A percentile compares a stretch with the other conserved stretches of the same genome.
These are phyloP conservation scores for Quiscalus mexicanus DNA, from an alignment of 2,113 vertebrate genomes.

Conservation along the genomic window DNA sequence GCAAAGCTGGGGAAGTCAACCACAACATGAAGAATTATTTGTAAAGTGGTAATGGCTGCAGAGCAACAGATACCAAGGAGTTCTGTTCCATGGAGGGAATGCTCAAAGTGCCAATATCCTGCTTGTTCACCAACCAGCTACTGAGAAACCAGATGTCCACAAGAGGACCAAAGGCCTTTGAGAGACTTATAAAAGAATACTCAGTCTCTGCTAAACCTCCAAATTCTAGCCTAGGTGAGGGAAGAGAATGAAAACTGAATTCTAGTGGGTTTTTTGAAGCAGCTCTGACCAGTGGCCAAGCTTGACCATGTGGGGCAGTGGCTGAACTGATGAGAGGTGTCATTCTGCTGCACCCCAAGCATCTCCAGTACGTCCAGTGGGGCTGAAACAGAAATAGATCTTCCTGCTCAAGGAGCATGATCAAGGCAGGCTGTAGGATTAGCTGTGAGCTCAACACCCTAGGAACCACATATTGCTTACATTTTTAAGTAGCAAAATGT, in stretches of 20 bases:
- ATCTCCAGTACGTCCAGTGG: not conserved
- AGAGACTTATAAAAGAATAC: not conserved
- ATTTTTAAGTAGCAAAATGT: not conserved
- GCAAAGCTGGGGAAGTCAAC: not conserved
- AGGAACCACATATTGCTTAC: rapidly evolving
- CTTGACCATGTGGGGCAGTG: not conserved
- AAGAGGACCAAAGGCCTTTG: not conserved
- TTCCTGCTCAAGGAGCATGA: not conserved
- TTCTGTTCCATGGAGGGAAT: not conserved
- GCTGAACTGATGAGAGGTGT: not conserved
- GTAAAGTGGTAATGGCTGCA: not conserved
- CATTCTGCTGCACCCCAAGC: not conserved
- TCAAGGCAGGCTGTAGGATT: not conserved
- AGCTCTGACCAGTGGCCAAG: not conserved
- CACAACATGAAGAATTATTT: not conserved
- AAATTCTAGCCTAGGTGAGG: not conserved
- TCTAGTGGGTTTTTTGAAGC: not conserved
- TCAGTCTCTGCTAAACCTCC: not conserved
- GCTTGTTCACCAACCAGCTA: not conserved
- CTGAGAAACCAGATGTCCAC: not conserved
- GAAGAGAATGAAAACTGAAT: not conserved
- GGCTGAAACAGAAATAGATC: not conserved
- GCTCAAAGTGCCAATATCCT: not conserved
- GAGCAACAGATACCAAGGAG: not conserved
- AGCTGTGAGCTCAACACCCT: not conserved